Conservation (phyloP, 2,113 vertebrate species). For the Cavia aperea region DNA sequence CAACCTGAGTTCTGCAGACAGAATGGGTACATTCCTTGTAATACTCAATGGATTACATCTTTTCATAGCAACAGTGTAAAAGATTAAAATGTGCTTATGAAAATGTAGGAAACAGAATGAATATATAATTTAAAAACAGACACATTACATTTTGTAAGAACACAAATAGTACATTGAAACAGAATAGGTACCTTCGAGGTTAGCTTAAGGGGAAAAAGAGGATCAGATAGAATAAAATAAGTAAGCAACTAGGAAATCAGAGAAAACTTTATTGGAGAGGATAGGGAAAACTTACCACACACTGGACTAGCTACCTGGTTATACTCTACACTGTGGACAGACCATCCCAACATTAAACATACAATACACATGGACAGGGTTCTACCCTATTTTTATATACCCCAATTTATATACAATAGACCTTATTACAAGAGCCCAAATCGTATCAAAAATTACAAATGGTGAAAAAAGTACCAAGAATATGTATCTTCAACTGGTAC, state of each 20-base stretch:
- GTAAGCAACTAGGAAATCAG: not conserved
- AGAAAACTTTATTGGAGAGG: not conserved
- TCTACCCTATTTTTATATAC: not conserved
- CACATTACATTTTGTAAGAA: not conserved
- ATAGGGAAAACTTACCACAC: not conserved
- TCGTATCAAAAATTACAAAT: not conserved
- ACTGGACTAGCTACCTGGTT: not conserved
- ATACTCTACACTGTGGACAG: too few species aligned
- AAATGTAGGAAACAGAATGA: not conserved
- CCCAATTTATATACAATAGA: not conserved
- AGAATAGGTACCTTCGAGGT: not conserved
- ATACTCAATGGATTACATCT: not conserved
- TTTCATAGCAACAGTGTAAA: not conserved
- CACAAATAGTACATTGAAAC: not conserved
- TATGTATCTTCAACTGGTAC: not conserved
- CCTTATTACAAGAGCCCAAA: not conserved
- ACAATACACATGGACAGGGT: too few species aligned
- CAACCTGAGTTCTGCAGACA: not conserved
- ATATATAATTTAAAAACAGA: not conserved
- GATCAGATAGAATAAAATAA: not conserved
- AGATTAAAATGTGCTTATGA: not conserved
- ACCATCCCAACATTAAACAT: too few species aligned
- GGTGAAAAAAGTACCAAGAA: not conserved
- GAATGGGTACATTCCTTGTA: not conserved
- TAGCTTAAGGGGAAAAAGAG: not conserved